Conservation (phyloP, 2,797 vertebrate genomes). For the Urosaurus nigricauda region DNA sequence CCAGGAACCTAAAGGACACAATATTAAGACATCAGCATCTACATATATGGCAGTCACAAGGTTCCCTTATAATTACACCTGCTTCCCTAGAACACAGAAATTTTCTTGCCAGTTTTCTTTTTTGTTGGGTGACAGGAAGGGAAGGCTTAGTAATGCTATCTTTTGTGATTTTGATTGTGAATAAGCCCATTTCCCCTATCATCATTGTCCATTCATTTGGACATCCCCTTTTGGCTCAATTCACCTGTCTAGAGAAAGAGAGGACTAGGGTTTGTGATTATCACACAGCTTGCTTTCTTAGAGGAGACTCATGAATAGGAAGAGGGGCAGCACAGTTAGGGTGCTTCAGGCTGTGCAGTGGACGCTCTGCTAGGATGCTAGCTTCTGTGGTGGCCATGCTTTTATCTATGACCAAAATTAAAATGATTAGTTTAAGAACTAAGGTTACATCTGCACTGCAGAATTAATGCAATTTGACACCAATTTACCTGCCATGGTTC, state of each 20-base stretch:
- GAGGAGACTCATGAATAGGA: not conserved
- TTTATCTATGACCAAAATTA: not conserved
- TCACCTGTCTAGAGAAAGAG: not conserved
- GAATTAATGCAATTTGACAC: no score
- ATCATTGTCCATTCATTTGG: not conserved
- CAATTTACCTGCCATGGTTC: no score
- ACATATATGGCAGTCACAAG: not conserved
- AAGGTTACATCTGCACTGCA: no score
- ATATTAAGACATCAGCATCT: not conserved
- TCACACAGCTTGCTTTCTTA: not conserved
- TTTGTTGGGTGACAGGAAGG: no score
- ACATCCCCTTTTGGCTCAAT: no score
- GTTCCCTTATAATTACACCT: not conserved
- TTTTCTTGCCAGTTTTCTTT: not conserved
- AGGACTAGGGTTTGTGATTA: not conserved
- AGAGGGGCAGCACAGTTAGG: not conserved
- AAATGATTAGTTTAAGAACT: not conserved
- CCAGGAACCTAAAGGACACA: constrained; percentile 32
- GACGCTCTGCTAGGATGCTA: not conserved
- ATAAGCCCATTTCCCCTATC: not conserved
- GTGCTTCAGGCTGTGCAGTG: not conserved
- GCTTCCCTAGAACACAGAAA: not conserved
- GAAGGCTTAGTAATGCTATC: not conserved
- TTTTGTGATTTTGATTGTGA: not conserved
- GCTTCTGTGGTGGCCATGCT: no score